Conservation (phyloP, 2,113 vertebrate species). For the Megaceryle maxima region DNA sequence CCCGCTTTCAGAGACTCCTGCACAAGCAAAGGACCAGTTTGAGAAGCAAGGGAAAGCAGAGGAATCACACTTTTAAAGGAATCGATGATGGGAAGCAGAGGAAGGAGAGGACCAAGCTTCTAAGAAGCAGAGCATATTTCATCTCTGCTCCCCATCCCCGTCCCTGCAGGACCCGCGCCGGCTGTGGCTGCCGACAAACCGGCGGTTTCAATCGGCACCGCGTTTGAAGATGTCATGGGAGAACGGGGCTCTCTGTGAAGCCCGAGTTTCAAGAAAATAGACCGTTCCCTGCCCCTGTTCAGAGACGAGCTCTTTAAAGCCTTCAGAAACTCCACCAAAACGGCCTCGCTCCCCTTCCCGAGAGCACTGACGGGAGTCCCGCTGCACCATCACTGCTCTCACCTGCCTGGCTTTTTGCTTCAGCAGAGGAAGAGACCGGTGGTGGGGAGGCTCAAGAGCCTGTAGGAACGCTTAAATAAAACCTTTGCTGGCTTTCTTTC, state of each 20-base stretch:
- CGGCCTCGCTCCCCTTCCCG: neutral
- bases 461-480: neutral
- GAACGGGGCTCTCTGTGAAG: constrained; percentile 28
- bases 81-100: neutral
- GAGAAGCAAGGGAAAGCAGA: neutral
- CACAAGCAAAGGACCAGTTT: neutral
- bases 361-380: neutral
- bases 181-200: neutral
- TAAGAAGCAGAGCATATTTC: neutral
- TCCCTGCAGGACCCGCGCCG: neutral
- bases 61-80: neutral
- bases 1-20: neutral
- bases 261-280: neutral
- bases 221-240: constrained; percentile 32
- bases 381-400: neutral
- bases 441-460: neutral
- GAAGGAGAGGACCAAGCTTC: neutral
- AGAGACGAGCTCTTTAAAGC: neutral
- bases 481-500: neutral
- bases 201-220: neutral
- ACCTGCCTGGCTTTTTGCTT: neutral
- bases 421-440: neutral
- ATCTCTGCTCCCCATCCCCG: neutral
- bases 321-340: neutral
- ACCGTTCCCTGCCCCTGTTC: neutral